Conservation (phyloP, 2,888 invertebrate species). For the Erebia epiphron region DNA sequence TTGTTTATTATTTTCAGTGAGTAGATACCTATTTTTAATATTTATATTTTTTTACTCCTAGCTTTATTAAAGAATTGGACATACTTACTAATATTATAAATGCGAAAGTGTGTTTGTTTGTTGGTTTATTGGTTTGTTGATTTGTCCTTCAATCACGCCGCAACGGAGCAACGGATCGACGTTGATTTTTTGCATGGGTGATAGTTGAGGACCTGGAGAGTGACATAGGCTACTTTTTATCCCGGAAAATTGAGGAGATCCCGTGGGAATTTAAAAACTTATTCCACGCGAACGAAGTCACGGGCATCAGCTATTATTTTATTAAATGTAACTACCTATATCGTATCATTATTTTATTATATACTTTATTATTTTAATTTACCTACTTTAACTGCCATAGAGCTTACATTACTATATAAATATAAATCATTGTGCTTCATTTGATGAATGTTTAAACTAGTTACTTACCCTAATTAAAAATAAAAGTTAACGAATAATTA, state of each 20-base stretch:
- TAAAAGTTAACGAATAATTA: neutral
- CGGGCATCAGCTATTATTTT: no score
- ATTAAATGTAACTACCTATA: neutral
- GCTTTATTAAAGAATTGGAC: neutral
- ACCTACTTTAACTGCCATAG: neutral
- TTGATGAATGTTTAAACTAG: neutral
- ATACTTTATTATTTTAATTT: neutral
- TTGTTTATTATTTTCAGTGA: neutral
- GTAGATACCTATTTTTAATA: neutral
- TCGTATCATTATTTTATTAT: neutral
- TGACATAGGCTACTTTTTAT: no score
- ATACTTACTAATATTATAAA: no score
- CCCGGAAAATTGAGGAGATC: no score
- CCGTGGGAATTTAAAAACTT: no score
- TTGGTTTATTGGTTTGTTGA: no score
- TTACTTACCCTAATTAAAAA: neutral
- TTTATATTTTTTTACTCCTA: constrained; percentile 17
- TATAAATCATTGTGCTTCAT: constrained; percentile 12
- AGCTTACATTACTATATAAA: neutral
- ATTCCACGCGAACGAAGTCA: no score
- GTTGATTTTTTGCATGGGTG: no score
- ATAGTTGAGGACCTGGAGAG: no score
- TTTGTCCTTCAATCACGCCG: no score
- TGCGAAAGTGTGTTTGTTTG: no score
- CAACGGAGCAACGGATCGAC: no score